Evolutionary conservation across 1,140 invertebrate species (phyloP).

Genomic region (Brachionus angularis): DNA sequence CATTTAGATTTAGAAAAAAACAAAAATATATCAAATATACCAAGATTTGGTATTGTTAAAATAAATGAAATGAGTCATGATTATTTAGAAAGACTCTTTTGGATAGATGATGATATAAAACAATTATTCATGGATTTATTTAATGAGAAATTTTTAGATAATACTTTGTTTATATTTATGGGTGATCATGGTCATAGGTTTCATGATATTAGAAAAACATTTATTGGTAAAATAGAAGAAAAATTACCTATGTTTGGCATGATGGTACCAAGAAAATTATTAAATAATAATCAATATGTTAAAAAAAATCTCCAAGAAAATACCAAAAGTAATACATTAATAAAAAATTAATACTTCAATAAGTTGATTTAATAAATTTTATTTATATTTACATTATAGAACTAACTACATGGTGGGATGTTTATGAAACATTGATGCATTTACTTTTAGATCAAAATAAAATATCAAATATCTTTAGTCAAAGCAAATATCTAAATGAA

Average conservation of each 20-base stretch:
- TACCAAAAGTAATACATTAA: slow-evolving; percentile 40
- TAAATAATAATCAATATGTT: background rate
- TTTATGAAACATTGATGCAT: slow-evolving; percentile 13
- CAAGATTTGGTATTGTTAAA: slow-evolving; percentile 29
- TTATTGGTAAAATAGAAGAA: slow-evolving; percentile 44
- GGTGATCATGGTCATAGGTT: slow-evolving; percentile 44
- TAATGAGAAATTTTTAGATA: slow-evolving; percentile 14
- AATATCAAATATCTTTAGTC: background rate
- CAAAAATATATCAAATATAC: background rate
- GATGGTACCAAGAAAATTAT: slow-evolving; percentile 21
- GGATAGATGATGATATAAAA: slow-evolving; percentile 37
- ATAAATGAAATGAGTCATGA: slow-evolving; percentile 44
- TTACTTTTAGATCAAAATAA: background rate
- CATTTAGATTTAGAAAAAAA: slow-evolving; percentile 27
- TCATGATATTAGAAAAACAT: slow-evolving; percentile 18
- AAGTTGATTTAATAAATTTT: too few species aligned
- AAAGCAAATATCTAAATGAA: background rate
- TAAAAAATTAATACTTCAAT: too few species aligned
- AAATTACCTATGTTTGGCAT: slow-evolving; percentile 44
- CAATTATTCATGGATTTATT: slow-evolving; percentile 36
- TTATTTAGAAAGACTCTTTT: slow-evolving; percentile 43
- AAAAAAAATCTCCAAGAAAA: slow-evolving; percentile 15
- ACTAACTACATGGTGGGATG: slow-evolving; percentile 38
- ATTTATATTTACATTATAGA: too few species aligned
- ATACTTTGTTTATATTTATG: slow-evolving; percentile 44